Evolutionary conservation across 2,888 invertebrate species (phyloP).

Genomic region (Nowickia ferox): DNA sequence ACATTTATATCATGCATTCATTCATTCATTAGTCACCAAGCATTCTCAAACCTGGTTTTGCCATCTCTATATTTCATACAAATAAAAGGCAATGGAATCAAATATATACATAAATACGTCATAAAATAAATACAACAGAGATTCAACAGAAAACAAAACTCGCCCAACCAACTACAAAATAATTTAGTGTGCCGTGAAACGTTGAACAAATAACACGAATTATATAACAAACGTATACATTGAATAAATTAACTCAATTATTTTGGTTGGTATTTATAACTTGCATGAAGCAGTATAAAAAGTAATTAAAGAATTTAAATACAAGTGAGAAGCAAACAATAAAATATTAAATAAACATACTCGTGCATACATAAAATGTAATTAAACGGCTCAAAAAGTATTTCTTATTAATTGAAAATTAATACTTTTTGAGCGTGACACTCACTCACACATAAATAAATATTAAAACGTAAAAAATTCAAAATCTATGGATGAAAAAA

Average conservation of each 20-base stretch:
- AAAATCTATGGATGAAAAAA: neutral
- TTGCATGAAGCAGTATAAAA: neutral
- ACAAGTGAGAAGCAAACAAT: neutral
- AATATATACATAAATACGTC: constrained; percentile 18
- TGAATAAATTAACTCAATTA: constrained; percentile 39
- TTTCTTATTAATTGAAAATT: neutral
- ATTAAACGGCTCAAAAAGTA: neutral
- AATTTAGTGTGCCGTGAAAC: constrained; percentile 77
- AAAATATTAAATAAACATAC: neutral
- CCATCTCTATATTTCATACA: no score
- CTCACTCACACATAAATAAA: neutral
- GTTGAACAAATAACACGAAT: constrained; percentile 75
- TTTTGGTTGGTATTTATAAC: neutral
- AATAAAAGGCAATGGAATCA: neutral
- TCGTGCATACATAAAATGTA: no score
- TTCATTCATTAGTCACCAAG: neutral
- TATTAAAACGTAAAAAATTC: neutral
- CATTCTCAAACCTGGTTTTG: neutral
- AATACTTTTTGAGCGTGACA: neutral
- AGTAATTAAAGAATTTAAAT: neutral
- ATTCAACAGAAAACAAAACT: constrained; percentile 39
- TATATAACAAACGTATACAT: constrained; percentile 49
- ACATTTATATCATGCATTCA: no score
- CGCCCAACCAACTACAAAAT: constrained; percentile 43
- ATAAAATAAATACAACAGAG: constrained; percentile 14